Evolutionary conservation across 2,797 vertebrate genomes (phyloP), one percentile per base, ranked within the genome.

Genomic region (Sebastes steindachneri): DNA sequence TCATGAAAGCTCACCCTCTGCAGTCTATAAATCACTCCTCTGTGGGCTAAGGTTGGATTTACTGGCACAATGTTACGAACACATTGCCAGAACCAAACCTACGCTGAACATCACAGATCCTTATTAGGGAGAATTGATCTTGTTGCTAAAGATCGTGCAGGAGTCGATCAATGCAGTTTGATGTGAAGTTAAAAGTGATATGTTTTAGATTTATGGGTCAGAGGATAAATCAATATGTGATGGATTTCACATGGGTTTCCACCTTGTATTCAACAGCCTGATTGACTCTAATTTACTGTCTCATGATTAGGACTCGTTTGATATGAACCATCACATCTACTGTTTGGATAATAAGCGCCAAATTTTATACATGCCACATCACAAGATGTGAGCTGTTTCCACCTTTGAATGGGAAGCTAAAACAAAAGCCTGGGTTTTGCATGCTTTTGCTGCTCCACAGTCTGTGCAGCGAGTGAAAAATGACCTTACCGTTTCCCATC

Each of bases 381-480:
- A 4, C 68, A 77, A 77, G 63, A 53, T 62, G 28, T 79, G 79
- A 77, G 65, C 55, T 59, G 29, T 80, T 80, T 84, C 63, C 33
- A 70, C 41, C 48, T 75, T 69, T 84, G 58, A 73, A 73, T 51
- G 25, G 70, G 54, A 81, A 79, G 69, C 63, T 37, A 64, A 83
- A 87, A 82, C 75, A 82, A 79, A 90, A 82, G 75, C 53, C 58
- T 58, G 15, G n/a, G 12, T 76, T 90, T 82, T 67, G 77, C 79
- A 78, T 89, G 84, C 60, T 89, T 89, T 86, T 83, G 75, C 80
- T 78, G 88, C 85, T 91, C 88, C 89, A 84, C 88, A 82, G 88
- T 89, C 78, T 86, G 80, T 68, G 87, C 79, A 80, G 84, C 83
- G 75, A 90, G 26, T 89, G 91, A 94, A 93, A 93, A 89, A 93